These are phyloP conservation scores for Mesochorus sp. DNA, from an alignment of 2,888 invertebrate genomes.

Conservation along the genomic window DNA sequence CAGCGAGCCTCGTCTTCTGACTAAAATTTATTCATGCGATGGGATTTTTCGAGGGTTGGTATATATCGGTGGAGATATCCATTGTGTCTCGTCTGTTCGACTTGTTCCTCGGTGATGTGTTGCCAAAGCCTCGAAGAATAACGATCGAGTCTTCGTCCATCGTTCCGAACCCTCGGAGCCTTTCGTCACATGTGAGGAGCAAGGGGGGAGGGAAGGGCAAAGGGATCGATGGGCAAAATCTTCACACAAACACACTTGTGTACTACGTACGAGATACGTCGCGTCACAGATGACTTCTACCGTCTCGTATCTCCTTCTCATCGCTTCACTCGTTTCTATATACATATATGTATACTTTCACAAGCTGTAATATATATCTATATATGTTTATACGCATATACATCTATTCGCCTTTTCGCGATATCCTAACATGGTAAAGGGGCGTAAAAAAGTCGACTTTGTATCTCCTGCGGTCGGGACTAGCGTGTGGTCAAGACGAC, in stretches of 20 bases:
- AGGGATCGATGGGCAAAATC: constrained; percentile 47
- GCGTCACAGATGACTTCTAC: constrained; percentile 40
- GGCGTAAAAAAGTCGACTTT: constrained; percentile 74
- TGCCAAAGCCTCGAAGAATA: constrained; percentile 56
- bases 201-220: constrained; percentile 60
- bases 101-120: constrained; percentile 53
- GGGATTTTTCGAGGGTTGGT: constrained; percentile 33
- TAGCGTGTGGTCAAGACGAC: constrained; percentile 64
- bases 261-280: not conserved
- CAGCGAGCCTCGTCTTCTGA: constrained; percentile 11
- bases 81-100: constrained; percentile 1
- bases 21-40: constrained; percentile 31
- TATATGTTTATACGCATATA: not conserved
- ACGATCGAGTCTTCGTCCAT: constrained; percentile 52
- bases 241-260: constrained; percentile 33
- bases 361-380: not conserved
- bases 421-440: constrained; percentile 74
- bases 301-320: constrained; percentile 45
- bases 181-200: constrained; percentile 15
- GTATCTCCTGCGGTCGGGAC: constrained; percentile 70
- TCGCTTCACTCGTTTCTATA: constrained; percentile 21
- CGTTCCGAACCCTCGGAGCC: constrained; percentile 39
- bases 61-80: not conserved
- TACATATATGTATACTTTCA: not conserved
- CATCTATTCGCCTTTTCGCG: constrained; percentile 48